Percentiles rank a stretch among this genome's conserved stretches.
These are phyloP conservation scores for Pygocentrus nattereri DNA, from an alignment of 2,797 vertebrate species.

Conservation along the genomic window DNA sequence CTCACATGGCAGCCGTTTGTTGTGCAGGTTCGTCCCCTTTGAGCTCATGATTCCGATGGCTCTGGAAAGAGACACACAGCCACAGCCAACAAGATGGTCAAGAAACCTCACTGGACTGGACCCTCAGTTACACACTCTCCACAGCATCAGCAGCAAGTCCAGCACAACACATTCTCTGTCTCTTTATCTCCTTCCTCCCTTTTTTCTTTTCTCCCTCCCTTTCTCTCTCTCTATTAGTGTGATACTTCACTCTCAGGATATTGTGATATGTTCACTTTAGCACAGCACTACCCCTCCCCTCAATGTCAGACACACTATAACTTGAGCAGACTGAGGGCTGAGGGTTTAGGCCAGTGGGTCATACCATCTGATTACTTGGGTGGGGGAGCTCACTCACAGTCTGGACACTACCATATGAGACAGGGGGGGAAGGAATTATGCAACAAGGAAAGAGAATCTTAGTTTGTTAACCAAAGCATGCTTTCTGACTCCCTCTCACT, in stretches of 20 bases:
- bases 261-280: neutral
- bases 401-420: slow-evolving; percentile 37
- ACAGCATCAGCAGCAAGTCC: slow-evolving; percentile 27
- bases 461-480: slow-evolving; percentile 24
- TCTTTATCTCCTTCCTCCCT: neutral
- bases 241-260: neutral
- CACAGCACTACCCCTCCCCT: slow-evolving; percentile 10
- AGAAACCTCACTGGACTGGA: slow-evolving; percentile 18
- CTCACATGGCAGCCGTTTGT: slow-evolving; percentile 76
- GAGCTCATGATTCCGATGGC: slow-evolving; percentile 75
- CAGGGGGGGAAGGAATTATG: slow-evolving; percentile 22
- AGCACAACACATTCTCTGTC: slow-evolving; percentile 11
- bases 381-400: slow-evolving; percentile 24
- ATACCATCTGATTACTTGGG: slow-evolving; percentile 44
- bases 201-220: neutral
- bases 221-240: neutral
- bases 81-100: slow-evolving; percentile 7
- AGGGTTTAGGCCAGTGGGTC: slow-evolving; percentile 50
- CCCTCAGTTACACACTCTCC: slow-evolving; percentile 28
- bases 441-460: slow-evolving; percentile 41
- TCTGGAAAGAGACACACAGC: slow-evolving; percentile 9
- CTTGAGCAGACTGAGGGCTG: slow-evolving; percentile 37
- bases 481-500: neutral
- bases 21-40: slow-evolving; percentile 73
- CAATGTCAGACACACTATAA: slow-evolving; percentile 36